A percentile compares a stretch with the other conserved stretches of the same genome.
Conservation (phyloP, 1,140 invertebrate species). For the Drosophila paulistorum region DNA sequence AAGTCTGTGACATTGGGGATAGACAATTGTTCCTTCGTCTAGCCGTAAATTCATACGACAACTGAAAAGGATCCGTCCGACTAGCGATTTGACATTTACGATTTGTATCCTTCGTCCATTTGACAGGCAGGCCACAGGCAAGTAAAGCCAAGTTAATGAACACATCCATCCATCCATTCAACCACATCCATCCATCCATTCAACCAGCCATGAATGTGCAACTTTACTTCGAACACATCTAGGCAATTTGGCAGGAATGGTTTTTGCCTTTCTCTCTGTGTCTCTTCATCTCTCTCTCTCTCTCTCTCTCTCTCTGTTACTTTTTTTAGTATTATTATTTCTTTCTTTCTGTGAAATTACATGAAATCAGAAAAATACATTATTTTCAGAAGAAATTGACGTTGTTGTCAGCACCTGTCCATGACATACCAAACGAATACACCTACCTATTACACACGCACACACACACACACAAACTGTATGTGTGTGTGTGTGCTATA, state of each 20-base stretch:
- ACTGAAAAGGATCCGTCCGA: conserved; percentile 12
- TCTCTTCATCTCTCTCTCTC: neutral
- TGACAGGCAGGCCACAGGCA: conserved; percentile 28
- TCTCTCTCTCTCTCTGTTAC: neutral
- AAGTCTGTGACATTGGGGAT: neutral
- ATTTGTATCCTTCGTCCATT: conserved; percentile 58
- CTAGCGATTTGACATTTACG: conserved; percentile 62
- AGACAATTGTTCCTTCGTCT: conserved; percentile 1
- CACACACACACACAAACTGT: too few species aligned
- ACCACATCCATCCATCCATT: conserved; percentile 28
- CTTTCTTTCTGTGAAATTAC: conserved; percentile 4
- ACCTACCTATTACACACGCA: conserved; percentile 9
- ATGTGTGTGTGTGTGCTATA: neutral
- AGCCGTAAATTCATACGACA: neutral
- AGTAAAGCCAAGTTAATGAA: conserved; percentile 61
- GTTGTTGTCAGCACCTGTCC: conserved; percentile 61
- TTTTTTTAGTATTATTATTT: neutral
- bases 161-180: conserved; percentile 34
- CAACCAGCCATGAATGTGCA: conserved; percentile 30
- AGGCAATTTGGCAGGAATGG: too few species aligned
- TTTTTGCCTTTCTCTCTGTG: neutral
- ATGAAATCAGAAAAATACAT: conserved; percentile 9
- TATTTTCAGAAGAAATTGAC: conserved; percentile 20
- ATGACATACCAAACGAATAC: conserved; percentile 40
- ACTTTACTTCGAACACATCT: conserved; percentile 42